phyloP scores from a whole-genome alignment of 2,113 vertebrate species.

The Paratilapia polleni region DNA sequence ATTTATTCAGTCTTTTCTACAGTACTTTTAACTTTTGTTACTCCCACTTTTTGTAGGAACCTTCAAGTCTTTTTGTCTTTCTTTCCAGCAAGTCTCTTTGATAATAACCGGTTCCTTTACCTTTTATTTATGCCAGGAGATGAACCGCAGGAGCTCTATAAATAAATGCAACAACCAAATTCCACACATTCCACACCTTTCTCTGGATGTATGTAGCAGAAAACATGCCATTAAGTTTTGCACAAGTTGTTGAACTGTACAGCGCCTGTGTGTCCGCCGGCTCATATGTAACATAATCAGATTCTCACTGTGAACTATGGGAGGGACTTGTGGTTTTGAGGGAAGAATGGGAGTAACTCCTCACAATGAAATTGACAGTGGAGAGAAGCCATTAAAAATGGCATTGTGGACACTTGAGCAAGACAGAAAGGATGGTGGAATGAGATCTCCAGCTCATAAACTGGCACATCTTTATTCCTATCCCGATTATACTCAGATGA shows the following conservation, averaged over 20 bases:
- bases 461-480: conserved; percentile 55
- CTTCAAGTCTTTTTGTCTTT: conserved; percentile 58
- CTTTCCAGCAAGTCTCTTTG: conserved; percentile 69
- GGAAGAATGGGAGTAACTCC: conserved; percentile 18
- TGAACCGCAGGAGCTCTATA: conserved; percentile 47
- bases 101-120: conserved; percentile 57
- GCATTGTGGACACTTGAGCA: conserved; percentile 29
- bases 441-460: conserved; percentile 54
- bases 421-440: conserved; percentile 56
- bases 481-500: conserved; percentile 66
- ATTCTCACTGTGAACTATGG: conserved; percentile 64
- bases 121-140: conserved; percentile 59
- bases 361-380: conserved; percentile 29
- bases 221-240: conserved; percentile 72
- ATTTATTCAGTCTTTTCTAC: conserved; percentile 72
- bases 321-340: conserved; percentile 32
- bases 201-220: conserved; percentile 80
- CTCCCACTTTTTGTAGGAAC: conserved; percentile 71
- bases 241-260: conserved; percentile 71
- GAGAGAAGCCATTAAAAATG: conserved; percentile 60
- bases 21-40: conserved; percentile 80
- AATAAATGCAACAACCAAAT: conserved; percentile 66
- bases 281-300: conserved; percentile 58
- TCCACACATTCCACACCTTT: conserved; percentile 72
- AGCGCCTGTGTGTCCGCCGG: conserved; percentile 48